Conservation (phyloP, 2,888 invertebrate genomes). For the Caprella mutica region DNA sequence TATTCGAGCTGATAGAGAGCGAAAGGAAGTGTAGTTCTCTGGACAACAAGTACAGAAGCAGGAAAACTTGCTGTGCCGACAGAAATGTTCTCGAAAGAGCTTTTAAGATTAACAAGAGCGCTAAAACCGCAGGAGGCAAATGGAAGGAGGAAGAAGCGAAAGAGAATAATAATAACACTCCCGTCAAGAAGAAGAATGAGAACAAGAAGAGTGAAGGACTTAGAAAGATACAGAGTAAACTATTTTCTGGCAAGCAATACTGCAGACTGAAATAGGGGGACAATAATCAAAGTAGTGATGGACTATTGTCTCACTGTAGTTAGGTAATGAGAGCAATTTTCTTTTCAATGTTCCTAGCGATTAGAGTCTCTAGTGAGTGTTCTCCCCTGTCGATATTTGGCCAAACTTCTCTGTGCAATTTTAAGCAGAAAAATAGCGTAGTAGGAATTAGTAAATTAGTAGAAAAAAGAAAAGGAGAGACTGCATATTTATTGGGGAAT, state of each 20-base stretch:
- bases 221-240: background rate
- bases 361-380: no score
- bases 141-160: slow-evolving; percentile 1
- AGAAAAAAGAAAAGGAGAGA: no score
- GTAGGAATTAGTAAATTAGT: no score
- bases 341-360: no score
- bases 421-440: no score
- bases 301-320: no score
- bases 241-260: slow-evolving; percentile 1
- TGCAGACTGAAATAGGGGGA: slow-evolving; percentile 8
- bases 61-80: background rate
- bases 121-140: background rate
- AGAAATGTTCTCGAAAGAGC: background rate
- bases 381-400: no score
- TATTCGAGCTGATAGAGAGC: background rate
- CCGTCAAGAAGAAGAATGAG: background rate
- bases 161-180: slow-evolving; percentile 8
- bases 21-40: background rate
- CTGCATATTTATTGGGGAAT: no score
- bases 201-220: background rate
- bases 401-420: no score
- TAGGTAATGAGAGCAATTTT: no score
- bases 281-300: no score
- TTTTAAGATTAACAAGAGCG: background rate
- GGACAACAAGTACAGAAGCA: background rate